Evolutionary conservation across 64 coral and sea anemone species (phyloP).

Genomic region (Montipora capricornis): DNA sequence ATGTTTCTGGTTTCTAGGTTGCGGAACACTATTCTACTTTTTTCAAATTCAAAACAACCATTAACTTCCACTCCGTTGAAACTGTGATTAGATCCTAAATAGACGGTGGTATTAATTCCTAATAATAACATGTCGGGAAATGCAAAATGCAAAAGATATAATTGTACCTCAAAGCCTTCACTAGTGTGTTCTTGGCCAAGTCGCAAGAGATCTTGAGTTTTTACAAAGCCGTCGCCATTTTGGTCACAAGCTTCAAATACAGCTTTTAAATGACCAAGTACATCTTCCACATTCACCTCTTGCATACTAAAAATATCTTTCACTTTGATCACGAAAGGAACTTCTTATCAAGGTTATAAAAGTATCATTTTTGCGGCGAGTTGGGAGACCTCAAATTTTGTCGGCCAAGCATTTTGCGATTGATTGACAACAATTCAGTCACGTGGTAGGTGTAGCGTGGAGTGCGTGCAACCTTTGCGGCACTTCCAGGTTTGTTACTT

Average conservation of each 20-base stretch:
- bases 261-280: constrained; percentile 75
- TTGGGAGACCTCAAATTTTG: constrained; percentile 35
- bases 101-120: not conserved
- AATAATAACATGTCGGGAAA: not conserved
- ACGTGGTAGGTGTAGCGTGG: constrained; percentile 39
- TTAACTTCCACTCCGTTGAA: not conserved
- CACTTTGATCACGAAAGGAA: not conserved
- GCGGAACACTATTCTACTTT: not conserved
- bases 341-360: constrained; percentile 65
- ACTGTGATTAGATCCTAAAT: not conserved
- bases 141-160: constrained; percentile 15
- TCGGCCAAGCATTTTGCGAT: constrained; percentile 34
- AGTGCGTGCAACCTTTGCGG: too few relatives aligned
- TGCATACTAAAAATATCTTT: constrained; percentile 1
- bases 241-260: constrained; percentile 94
- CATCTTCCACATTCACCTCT: constrained; percentile 72
- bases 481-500: too few relatives aligned
- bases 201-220: constrained; percentile 89
- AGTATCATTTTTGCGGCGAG: constrained; percentile 69
- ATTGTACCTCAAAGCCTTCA: constrained; percentile 72
- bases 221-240: constrained; percentile 99
- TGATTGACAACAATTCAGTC: constrained; percentile 87
- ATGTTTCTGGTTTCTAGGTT: not conserved
- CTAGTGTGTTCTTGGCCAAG: constrained; percentile 82
- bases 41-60: not conserved